Evolutionary conservation across 2,888 invertebrate species (phyloP).

Genomic region (Caenorhabditis sp.): DNA sequence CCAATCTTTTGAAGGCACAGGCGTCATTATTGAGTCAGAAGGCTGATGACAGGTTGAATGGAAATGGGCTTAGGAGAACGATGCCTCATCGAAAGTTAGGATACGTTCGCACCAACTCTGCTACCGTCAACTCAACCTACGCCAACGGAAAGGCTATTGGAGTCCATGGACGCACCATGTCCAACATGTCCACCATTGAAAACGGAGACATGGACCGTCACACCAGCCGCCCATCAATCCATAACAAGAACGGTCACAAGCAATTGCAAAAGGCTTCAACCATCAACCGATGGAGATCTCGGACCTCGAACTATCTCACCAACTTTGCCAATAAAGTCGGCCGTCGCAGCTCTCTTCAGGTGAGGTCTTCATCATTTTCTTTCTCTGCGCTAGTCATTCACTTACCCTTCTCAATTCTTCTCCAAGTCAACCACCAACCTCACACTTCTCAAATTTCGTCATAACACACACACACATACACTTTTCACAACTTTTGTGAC

Average conservation of each 20-base stretch:
- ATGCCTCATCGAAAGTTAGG: slow-evolving; percentile 77
- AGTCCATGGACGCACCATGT: slow-evolving; percentile 47
- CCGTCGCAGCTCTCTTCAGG: slow-evolving; percentile 71
- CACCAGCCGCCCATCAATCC: slow-evolving; percentile 56
- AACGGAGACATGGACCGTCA: slow-evolving; percentile 43
- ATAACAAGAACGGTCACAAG: slow-evolving; percentile 63
- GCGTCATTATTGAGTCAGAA: slow-evolving; percentile 76
- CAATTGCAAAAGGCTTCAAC: slow-evolving; percentile 65
- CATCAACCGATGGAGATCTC: slow-evolving; percentile 64
- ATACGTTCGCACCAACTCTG: slow-evolving; percentile 70
- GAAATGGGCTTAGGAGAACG: slow-evolving; percentile 78
- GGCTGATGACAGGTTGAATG: slow-evolving; percentile 71
- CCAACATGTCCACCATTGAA: slow-evolving; percentile 35
- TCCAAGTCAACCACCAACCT: slow-evolving; percentile 4
- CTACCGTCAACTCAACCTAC: slow-evolving; percentile 38
- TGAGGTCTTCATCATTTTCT: slow-evolving; percentile 7
- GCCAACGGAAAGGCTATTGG: slow-evolving; percentile 46
- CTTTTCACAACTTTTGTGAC: slow-evolving; percentile 55
- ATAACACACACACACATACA: slow-evolving; percentile 33
- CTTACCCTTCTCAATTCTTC: slow-evolving; percentile 5
- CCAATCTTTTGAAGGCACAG: slow-evolving; percentile 88
- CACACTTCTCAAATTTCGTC: slow-evolving; percentile 47
- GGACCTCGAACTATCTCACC: slow-evolving; percentile 70
- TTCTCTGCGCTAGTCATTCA: no score
- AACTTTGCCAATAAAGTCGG: slow-evolving; percentile 69